These are phyloP conservation scores for Gadus chalcogrammus DNA, from an alignment of 2,113 vertebrate species.

Conservation along the genomic window DNA sequence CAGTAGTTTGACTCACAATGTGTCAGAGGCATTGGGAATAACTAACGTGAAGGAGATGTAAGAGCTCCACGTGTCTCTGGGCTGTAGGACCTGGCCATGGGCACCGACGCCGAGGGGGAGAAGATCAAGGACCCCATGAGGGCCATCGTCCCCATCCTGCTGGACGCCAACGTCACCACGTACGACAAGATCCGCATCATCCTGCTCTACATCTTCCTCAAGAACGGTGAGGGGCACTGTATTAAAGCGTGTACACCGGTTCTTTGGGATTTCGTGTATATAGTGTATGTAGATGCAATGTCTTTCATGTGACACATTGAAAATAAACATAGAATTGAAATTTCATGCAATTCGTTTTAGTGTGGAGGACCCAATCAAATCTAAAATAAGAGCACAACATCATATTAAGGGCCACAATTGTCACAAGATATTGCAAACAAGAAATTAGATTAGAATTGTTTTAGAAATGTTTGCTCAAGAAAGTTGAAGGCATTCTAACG, in stretches of 20 bases:
- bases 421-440: too few relatives aligned
- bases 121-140: constrained; percentile 99
- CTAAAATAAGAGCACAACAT: too few relatives aligned
- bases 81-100: constrained; percentile 94
- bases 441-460: too few relatives aligned
- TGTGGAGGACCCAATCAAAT: too few relatives aligned
- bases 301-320: not conserved
- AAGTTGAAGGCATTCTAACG: too few relatives aligned
- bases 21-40: too few relatives aligned
- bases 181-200: constrained; percentile 99
- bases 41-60: too few relatives aligned
- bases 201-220: constrained; percentile 96
- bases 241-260: not conserved
- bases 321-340: too few relatives aligned
- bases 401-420: too few relatives aligned
- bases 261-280: not conserved
- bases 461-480: too few relatives aligned
- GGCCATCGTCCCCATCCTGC: constrained; percentile 94
- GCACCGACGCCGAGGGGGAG: constrained; percentile 94
- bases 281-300: not conserved
- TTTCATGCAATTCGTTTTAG: too few relatives aligned
- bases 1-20: too few relatives aligned
- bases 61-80: not conserved
- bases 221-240: constrained; percentile 79
- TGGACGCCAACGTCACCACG: constrained; percentile 91